Conservation (phyloP, 1,140 invertebrate genomes). For the Plectrocnemia conspersa region DNA sequence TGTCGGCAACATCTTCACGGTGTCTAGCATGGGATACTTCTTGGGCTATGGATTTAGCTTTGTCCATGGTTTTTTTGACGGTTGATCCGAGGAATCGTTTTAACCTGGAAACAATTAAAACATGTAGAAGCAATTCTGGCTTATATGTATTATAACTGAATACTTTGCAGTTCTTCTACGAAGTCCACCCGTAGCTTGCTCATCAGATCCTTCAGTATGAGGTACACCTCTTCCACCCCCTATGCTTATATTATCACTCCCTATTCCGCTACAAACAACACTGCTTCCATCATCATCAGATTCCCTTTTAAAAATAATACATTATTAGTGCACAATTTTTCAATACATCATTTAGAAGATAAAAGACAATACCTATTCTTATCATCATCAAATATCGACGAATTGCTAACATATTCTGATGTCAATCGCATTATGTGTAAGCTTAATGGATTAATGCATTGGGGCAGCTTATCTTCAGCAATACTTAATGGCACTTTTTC, state of each 20-base stretch:
- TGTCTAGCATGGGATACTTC: conserved; percentile 78
- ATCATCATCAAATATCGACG: conserved; percentile 66
- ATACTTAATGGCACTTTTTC: conserved; percentile 82
- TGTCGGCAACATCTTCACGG: conserved; percentile 79
- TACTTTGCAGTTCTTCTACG: conserved; percentile 31
- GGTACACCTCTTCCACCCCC: conserved; percentile 16
- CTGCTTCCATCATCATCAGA: conserved; percentile 33
- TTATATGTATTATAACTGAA: conserved; percentile 5
- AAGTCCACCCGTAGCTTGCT: conserved; percentile 24
- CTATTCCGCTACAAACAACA: conserved; percentile 21
- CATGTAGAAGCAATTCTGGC: not conserved
- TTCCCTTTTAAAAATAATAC: conserved; percentile 23
- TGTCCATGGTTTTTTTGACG: conserved; percentile 83
- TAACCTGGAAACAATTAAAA: conserved; percentile 51
- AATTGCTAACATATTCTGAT: conserved; percentile 77
- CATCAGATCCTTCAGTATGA: conserved; percentile 21
- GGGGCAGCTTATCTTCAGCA: conserved; percentile 84
- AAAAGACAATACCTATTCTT: conserved; percentile 51
- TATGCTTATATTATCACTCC: conserved; percentile 13
- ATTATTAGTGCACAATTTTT: conserved; percentile 14
- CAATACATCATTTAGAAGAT: conserved; percentile 10
- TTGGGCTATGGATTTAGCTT: conserved; percentile 85
- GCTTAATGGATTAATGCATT: conserved; percentile 87
- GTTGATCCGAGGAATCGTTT: conserved; percentile 83
- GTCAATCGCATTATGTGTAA: conserved; percentile 92